Evolutionary conservation across 1,140 invertebrate species (phyloP).

Genomic region (Babylonia areolata): DNA sequence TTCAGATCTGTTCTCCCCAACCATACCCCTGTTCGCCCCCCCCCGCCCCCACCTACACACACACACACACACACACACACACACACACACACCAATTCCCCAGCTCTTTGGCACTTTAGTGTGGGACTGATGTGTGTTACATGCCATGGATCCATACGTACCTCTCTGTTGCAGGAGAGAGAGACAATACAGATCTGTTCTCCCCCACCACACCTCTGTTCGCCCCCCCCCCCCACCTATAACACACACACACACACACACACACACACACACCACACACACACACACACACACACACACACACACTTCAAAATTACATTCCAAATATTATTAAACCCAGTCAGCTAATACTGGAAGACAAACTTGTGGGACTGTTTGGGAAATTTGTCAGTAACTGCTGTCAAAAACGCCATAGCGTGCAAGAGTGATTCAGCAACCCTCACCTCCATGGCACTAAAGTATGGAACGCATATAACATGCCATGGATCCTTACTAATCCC

Average conservation of each 20-base stretch:
- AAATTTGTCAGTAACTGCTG: not conserved
- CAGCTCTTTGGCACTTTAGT: not conserved
- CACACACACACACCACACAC: conserved; percentile 9
- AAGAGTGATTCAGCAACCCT: not conserved
- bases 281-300: conserved; percentile 31
- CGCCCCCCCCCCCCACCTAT: not conserved
- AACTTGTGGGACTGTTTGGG: not conserved
- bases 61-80: conserved; percentile 21
- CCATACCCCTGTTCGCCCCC: not conserved
- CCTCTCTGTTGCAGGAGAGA: no score
- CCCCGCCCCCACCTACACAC: not conserved
- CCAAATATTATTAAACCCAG: not conserved
- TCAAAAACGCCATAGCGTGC: not conserved
- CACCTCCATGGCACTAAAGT: no score
- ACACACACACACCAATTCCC: conserved; percentile 7
- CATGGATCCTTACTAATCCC: no score
- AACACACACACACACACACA: conserved; percentile 31
- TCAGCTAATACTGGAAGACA: not conserved
- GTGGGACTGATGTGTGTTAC: not conserved
- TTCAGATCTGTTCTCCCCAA: no score
- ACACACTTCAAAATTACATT: not conserved
- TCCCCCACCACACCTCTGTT: not conserved
- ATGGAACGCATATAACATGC: no score
- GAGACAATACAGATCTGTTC: no score
- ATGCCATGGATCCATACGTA: not conserved